These are phyloP conservation scores for Oophaga sylvatica DNA, from an alignment of 2,797 vertebrate genomes.

Conservation along the genomic window DNA sequence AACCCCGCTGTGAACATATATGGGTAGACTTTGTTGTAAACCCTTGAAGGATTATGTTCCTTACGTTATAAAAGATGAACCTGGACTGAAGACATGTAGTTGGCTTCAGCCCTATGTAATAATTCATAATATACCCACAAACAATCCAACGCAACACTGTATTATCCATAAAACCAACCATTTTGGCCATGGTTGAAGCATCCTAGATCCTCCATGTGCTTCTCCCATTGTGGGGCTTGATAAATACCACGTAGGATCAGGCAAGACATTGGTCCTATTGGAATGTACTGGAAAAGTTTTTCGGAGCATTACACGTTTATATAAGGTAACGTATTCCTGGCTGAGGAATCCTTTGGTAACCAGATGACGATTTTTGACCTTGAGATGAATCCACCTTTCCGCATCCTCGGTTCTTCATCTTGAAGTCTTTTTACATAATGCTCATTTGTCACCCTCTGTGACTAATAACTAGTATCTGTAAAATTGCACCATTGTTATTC, in stretches of 20 bases:
- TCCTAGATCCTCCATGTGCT: no score
- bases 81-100: background rate
- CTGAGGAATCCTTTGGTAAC: background rate
- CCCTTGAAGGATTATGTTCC: no score
- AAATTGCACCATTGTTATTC: slow-evolving; percentile 18
- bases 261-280: background rate
- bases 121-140: background rate
- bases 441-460: slow-evolving; percentile 8
- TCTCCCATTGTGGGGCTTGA: background rate
- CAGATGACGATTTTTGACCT: slow-evolving; percentile 5
- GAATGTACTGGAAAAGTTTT: background rate
- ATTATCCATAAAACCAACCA: background rate
- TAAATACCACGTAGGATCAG: background rate
- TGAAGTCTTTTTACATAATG: background rate
- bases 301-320: background rate
- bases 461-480: slow-evolving; percentile 12
- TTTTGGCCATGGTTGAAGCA: background rate
- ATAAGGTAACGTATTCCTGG: background rate
- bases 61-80: no score
- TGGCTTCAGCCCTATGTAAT: background rate
- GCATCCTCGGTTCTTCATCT: background rate
- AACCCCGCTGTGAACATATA: no score
- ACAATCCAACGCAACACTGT: background rate
- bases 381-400: background rate
- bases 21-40: no score